phyloP scores from a whole-genome alignment of 2,888 invertebrate genomes.

The Brachylomia viminalis region DNA sequence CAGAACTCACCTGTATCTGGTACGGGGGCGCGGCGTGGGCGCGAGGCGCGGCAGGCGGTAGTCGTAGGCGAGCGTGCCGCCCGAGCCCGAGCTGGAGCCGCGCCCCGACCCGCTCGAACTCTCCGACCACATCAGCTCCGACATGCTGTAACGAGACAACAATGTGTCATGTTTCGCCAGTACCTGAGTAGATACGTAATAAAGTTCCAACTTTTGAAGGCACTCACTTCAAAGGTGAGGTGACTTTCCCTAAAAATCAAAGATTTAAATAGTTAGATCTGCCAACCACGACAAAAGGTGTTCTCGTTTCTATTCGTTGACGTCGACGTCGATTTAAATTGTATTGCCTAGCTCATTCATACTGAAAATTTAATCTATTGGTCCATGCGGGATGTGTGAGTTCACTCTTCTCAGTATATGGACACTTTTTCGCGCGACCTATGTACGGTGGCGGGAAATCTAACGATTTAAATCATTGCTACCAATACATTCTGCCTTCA shows the following conservation, averaged over 20 bases:
- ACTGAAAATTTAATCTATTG: background rate
- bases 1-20: conserved; percentile 80
- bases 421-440: background rate
- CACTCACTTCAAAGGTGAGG: background rate
- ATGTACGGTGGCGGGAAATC: background rate
- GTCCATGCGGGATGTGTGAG: background rate
- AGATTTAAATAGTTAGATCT: background rate
- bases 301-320: background rate
- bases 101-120: conserved; percentile 88
- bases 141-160: conserved; percentile 73
- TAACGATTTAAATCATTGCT: background rate
- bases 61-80: conserved; percentile 35
- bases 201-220: background rate
- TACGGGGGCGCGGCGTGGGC: conserved; percentile 75
- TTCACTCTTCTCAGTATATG: background rate
- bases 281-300: background rate
- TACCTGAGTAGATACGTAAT: background rate
- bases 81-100: conserved; percentile 85
- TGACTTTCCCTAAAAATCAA: background rate
- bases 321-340: background rate
- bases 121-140: conserved; percentile 87
- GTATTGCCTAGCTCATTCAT: background rate
- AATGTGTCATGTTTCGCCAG: background rate
- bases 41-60: conserved; percentile 57
- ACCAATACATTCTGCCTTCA: background rate